Evolutionary conservation across 2,113 vertebrate species (phyloP).

Genomic region (Hemibagrus wyckioides): DNA sequence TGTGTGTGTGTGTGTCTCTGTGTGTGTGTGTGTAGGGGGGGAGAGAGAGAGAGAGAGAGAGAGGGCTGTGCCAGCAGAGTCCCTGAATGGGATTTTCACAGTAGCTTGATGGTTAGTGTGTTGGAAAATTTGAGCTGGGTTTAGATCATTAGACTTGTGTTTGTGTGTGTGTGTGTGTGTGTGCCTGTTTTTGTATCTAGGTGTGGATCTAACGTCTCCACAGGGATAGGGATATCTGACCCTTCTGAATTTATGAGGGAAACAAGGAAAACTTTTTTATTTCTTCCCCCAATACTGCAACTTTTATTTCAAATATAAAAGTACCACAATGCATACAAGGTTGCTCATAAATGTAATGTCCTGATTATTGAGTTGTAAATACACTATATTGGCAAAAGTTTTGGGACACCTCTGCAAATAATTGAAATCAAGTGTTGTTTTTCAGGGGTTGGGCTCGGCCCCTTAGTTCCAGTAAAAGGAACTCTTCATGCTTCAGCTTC

Average conservation of each 20-base stretch:
- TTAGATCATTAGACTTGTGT: conserved; percentile 19
- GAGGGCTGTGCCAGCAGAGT: conserved; percentile 8
- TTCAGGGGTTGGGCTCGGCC: no score
- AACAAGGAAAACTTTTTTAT: background rate
- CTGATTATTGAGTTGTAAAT: no score
- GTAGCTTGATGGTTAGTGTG: conserved; percentile 31
- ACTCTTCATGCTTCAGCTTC: no score
- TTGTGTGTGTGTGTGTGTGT: conserved; percentile 1
- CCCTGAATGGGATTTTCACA: conserved; percentile 31
- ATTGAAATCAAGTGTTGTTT: no score
- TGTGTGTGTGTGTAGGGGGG: background rate
- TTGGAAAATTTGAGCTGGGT: conserved; percentile 26
- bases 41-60: background rate
- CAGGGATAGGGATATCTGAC: background rate
- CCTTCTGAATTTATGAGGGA: background rate
- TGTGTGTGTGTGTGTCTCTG: background rate
- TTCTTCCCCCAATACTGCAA: background rate
- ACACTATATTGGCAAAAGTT: no score
- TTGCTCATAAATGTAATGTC: no score
- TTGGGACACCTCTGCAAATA: no score
- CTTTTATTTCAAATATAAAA: background rate
- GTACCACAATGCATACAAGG: background rate
- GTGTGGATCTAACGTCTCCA: background rate
- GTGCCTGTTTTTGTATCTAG: background rate
- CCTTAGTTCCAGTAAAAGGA: no score